A percentile compares a stretch with the other conserved stretches of the same genome.
These are phyloP conservation scores for Apis laboriosa DNA, from an alignment of 1,140 invertebrate genomes.

Conservation along the genomic window DNA sequence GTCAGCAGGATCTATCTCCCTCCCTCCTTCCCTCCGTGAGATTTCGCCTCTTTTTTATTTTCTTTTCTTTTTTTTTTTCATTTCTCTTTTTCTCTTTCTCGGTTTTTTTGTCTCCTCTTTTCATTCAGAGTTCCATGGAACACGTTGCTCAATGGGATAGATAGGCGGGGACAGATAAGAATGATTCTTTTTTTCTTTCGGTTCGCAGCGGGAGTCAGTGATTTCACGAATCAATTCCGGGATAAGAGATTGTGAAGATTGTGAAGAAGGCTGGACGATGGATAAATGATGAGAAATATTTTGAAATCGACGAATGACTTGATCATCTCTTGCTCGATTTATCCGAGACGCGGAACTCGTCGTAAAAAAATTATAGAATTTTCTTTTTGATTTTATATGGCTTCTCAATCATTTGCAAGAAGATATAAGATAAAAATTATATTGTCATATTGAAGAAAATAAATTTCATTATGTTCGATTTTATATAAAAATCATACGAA, in stretches of 20 bases:
- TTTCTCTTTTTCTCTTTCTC: slow-evolving; percentile 41
- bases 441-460: no score
- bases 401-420: no score
- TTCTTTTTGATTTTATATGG: not conserved
- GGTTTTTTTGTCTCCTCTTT: slow-evolving; percentile 55
- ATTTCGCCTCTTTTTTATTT: not conserved
- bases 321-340: slow-evolving; percentile 23
- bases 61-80: slow-evolving; percentile 38
- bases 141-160: slow-evolving; percentile 56
- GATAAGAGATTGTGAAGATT: slow-evolving; percentile 42
- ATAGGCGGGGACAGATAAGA: slow-evolving; percentile 36
- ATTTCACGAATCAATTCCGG: slow-evolving; percentile 44
- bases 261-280: not conserved
- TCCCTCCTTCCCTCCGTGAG: slow-evolving; percentile 37
- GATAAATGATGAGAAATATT: slow-evolving; percentile 39
- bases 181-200: slow-evolving; percentile 25
- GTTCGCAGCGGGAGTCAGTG: slow-evolving; percentile 32
- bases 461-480: no score
- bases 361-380: no score
- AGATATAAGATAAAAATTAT: not conserved
- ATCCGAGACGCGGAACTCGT: not conserved
- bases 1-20: slow-evolving; percentile 73
- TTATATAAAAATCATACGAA: no score
- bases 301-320: slow-evolving; percentile 24
- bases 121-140: slow-evolving; percentile 59